Conservation (phyloP, 2,888 invertebrate genomes). For the Ophion ventricosus region DNA sequence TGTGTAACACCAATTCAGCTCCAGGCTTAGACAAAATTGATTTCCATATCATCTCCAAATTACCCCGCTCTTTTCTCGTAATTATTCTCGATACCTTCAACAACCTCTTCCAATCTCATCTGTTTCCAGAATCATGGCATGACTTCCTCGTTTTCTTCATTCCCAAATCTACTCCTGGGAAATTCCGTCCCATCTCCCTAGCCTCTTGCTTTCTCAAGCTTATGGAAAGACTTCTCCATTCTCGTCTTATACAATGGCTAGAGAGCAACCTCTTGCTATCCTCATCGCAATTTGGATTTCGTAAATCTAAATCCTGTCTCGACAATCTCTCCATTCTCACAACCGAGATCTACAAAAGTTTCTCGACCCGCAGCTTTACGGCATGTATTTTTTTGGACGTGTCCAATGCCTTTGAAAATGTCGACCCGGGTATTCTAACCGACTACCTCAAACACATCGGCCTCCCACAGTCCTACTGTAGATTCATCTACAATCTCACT, state of each 20-base stretch:
- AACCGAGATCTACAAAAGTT: too few species aligned
- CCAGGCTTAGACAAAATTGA: constrained; percentile 18
- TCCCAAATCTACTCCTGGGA: constrained; percentile 17
- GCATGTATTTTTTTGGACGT: constrained; percentile 30
- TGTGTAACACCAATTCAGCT: constrained; percentile 1
- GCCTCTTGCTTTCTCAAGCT: constrained; percentile 35
- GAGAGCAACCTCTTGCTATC: constrained; percentile 19
- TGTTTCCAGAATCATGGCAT: constrained; percentile 12
- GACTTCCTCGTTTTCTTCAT: constrained; percentile 28
- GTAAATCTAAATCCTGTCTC: too few species aligned
- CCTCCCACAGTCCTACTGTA: neutral
- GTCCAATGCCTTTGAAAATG: constrained; percentile 13
- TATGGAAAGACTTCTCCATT: constrained; percentile 35
- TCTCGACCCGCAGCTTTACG: too few species aligned
- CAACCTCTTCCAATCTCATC: neutral
- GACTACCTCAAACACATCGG: neutral
- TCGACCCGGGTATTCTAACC: neutral
- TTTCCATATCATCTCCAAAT: neutral
- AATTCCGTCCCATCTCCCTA: constrained; percentile 47
- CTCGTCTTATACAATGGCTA: constrained; percentile 14
- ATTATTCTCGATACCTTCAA: constrained; percentile 12
- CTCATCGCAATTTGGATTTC: too few species aligned
- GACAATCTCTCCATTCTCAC: too few species aligned
- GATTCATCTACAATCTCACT: neutral
- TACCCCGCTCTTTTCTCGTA: neutral